phyloP scores from a whole-genome alignment of 2,797 vertebrate species.

The Pseudopleuronectes americanus region DNA sequence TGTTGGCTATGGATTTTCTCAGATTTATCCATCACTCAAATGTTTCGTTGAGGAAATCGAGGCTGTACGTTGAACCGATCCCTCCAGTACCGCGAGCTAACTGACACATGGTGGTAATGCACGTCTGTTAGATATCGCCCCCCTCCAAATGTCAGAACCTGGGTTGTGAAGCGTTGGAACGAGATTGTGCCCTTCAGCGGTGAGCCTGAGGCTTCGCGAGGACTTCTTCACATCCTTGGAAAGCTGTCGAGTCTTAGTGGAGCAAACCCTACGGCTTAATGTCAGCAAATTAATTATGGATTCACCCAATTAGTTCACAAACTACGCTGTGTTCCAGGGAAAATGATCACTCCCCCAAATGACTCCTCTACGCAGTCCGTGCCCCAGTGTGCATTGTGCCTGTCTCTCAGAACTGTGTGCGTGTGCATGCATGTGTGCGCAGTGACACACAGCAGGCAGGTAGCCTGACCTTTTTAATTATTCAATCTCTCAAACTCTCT shows the following conservation, averaged over 20 bases:
- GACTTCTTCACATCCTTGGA: conserved; percentile 61
- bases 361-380: conserved; percentile 62
- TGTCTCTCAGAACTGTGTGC: conserved; percentile 24
- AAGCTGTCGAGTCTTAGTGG: conserved; percentile 58
- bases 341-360: conserved; percentile 69
- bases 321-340: conserved; percentile 71
- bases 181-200: conserved; percentile 46
- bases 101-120: conserved; percentile 33
- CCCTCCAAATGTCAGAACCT: conserved; percentile 52
- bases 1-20: conserved; percentile 44
- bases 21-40: conserved; percentile 45
- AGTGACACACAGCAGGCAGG: conserved; percentile 73
- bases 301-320: conserved; percentile 80
- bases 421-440: conserved; percentile 45
- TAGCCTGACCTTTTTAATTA: conserved; percentile 87
- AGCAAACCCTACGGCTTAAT: conserved; percentile 75
- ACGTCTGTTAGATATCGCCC: conserved; percentile 29
- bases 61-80: conserved; percentile 22
- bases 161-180: conserved; percentile 31
- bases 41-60: conserved; percentile 35
- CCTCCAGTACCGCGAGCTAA: conserved; percentile 5
- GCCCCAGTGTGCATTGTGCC: conserved; percentile 50
- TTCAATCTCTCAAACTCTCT: conserved; percentile 73
- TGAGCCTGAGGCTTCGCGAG: conserved; percentile 46
- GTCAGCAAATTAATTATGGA: conserved; percentile 81